phyloP scores from a whole-genome alignment of 2,113 vertebrate species.

The Vombatus ursinus region DNA sequence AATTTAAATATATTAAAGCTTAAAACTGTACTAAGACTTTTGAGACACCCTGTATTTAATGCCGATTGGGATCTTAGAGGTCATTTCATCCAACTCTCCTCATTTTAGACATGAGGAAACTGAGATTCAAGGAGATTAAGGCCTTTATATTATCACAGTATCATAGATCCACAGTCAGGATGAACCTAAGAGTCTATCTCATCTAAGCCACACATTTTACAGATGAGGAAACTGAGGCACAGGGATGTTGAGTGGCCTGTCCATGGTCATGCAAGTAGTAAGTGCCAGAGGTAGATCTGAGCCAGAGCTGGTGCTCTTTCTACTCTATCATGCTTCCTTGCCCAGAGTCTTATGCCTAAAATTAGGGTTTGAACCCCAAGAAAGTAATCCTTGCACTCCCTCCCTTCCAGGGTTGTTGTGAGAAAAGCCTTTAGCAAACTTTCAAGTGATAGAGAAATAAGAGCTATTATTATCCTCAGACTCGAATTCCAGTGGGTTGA shows the following conservation, averaged over 20 bases:
- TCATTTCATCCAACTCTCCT: not conserved
- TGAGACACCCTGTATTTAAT: not conserved
- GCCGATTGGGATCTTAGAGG: not conserved
- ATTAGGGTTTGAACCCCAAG: too few species aligned
- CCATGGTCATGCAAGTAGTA: not conserved
- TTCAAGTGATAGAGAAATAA: not conserved
- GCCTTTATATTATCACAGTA: not conserved
- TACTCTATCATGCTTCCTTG: not conserved
- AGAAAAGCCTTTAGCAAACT: not conserved
- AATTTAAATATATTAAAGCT: not conserved
- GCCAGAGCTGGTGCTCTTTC: not conserved
- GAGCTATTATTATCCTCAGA: not conserved
- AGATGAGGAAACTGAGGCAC: slow-evolving; percentile 27
- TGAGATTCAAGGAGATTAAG: not conserved
- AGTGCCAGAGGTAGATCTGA: not conserved
- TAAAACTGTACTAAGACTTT: not conserved
- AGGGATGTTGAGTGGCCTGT: not conserved
- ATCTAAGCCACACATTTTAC: not conserved
- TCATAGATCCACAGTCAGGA: not conserved
- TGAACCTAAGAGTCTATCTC: not conserved
- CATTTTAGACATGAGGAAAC: not conserved
- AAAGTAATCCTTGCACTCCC: not conserved
- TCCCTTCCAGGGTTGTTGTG: not conserved
- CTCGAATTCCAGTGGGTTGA: not conserved
- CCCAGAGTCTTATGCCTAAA: not conserved